Base-by-base conservation (phyloP, 2,797 vertebrate genomes). In the Morus bassanus region DNA sequence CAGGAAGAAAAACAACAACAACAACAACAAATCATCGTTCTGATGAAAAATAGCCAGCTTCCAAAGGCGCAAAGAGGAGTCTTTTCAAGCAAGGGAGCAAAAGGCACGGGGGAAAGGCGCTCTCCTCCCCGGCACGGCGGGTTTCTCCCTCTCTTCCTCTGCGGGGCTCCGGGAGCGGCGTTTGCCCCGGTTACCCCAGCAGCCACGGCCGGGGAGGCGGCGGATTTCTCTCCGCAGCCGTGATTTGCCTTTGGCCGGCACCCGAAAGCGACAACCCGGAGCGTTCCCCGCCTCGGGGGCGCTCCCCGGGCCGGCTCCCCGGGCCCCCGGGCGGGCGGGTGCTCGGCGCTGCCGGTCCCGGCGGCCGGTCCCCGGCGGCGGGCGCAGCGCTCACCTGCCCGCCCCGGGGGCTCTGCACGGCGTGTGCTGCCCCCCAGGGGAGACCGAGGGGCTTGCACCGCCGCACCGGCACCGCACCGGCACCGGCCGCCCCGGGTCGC, bases 401-500 rank as follows among this genome's bases (percentile, higher is more conserved):
- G 76, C 7, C 7, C 43, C 18, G 25, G 13, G 37, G 45, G 24
- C 69, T 90, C 89, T n/a, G 59, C 31, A 60, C 57, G 96, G 97
- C 63, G 87, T 91, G 88, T 96, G 95, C 93, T 89, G 96, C 97
- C 98, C 88, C 51, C 97, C 76, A 86, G 75, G 15, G 97, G 95
- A 60, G 45, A 53, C 0, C 5, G 51, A 0, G 56, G 11, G 79
- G 10, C 1, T n/a, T 93, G 93, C 94, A 91, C 27, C 27, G 14
- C 51, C 28, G 28, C 51, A 30, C 51, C 28, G 16, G 51, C 51
- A 27, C 10, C 19, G 30, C 48, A 16, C 24, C 11, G 18, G 25
- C 28, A 13, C n/a, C 46, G 31, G 28, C 50, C 35, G 21, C 10
- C 27, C 11, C 11, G 18, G 25, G 28, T 11, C 22, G 31, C 31